Conservation (phyloP, 92 coral and sea anemone genomes). For the Paragorgia papillata region DNA sequence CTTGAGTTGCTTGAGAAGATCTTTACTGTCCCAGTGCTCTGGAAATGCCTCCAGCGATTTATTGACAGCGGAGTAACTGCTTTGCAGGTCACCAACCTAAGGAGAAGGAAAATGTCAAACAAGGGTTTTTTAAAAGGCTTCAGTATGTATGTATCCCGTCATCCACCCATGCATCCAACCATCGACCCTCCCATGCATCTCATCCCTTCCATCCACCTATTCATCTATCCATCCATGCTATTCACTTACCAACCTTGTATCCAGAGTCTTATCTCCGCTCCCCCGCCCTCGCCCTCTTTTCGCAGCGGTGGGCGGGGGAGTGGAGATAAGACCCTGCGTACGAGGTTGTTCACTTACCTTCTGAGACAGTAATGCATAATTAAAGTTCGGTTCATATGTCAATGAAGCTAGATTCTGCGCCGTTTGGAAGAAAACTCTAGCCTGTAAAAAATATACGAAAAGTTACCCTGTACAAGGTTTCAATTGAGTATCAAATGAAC, state of each 20-base stretch:
- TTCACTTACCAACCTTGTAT: no score
- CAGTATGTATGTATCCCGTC: no score
- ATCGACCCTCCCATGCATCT: no score
- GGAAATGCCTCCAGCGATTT: slow-evolving; percentile 88
- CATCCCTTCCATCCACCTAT: no score
- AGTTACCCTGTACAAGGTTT: no score
- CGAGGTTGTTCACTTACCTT: slow-evolving; percentile 76
- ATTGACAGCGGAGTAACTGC: slow-evolving; percentile 82
- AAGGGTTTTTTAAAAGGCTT: no score
- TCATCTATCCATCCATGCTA: no score
- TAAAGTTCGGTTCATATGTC: slow-evolving; percentile 94
- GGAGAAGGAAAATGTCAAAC: slow-evolving; percentile 1
- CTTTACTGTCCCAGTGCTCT: slow-evolving; percentile 87
- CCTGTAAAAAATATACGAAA: slow-evolving; percentile 58
- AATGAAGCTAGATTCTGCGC: slow-evolving; percentile 83
- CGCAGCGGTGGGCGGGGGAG: no score
- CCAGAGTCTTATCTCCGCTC: no score
- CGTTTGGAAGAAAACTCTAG: slow-evolving; percentile 91
- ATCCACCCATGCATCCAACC: no score
- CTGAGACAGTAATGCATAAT: slow-evolving; percentile 80
- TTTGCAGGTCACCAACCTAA: slow-evolving; percentile 93
- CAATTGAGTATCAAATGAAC: background rate
- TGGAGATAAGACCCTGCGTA: no score
- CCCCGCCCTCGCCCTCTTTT: no score
- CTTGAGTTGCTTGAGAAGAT: slow-evolving; percentile 81